Conservation (phyloP, 2,888 invertebrate genomes). For the Busseola fusca region DNA sequence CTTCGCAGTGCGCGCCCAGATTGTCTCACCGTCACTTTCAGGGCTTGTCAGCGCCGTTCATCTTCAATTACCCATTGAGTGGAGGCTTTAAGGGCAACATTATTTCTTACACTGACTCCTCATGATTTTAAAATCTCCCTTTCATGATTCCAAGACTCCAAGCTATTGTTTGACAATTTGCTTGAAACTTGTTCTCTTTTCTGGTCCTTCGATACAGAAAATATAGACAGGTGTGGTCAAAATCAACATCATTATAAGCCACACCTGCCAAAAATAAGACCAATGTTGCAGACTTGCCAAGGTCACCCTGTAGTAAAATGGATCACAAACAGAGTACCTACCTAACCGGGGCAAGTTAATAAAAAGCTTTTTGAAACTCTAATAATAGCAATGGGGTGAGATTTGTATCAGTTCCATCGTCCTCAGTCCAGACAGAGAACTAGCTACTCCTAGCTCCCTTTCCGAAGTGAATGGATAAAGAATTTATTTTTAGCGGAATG, state of each 20-base stretch:
- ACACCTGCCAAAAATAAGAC: conserved; percentile 11
- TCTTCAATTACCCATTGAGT: too few relatives aligned
- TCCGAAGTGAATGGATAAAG: not conserved
- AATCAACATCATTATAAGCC: not conserved
- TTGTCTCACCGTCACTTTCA: too few relatives aligned
- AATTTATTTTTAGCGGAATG: too few relatives aligned
- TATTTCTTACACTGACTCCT: not conserved
- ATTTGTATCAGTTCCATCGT: not conserved
- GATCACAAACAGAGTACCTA: not conserved
- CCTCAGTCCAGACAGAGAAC: not conserved
- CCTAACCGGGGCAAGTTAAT: not conserved
- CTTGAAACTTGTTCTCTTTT: not conserved
- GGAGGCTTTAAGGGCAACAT: too few relatives aligned
- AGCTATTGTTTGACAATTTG: not conserved
- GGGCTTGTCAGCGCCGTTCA: too few relatives aligned
- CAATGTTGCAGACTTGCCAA: not conserved
- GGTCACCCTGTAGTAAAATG: conserved; percentile 10
- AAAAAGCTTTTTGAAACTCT: not conserved
- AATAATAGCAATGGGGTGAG: conserved; percentile 2
- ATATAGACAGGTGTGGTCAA: conserved; percentile 2
- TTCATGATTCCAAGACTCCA: not conserved
- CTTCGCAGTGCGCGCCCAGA: too few relatives aligned
- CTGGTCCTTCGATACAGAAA: not conserved
- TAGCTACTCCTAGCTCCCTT: not conserved
- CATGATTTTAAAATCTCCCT: not conserved